Base-by-base conservation (phyloP, 1,140 invertebrate genomes). In the Heliconius melpomene region DNA sequence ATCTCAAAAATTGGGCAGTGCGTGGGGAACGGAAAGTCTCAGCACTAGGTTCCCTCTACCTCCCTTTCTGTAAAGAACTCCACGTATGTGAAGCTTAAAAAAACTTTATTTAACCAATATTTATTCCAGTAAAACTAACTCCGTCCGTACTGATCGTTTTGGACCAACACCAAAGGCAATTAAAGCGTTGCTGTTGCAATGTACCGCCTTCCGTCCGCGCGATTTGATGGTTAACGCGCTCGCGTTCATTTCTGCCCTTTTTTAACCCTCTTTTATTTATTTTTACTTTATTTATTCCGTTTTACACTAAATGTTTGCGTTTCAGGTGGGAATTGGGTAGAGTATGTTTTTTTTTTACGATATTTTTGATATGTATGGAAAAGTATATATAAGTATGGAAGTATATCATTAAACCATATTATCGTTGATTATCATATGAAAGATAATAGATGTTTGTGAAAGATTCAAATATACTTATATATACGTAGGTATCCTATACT, bases 141-240 rank as follows among this genome's bases (percentile, higher is more conserved):
- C 71, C 79, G 2, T 2, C 29, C 77, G 57, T 13, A 70, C 54
- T 57, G 75, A 52, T 74, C 57, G 57, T 78, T 80, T 85, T 85
- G 84, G 84, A 85, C 74, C 82, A 70, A 79, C 80, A 85, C 84
- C 84, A 85, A 46, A 85, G 80, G 79, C 84, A 85, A 85, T 85
- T 85, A 83, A 83, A 83, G 77, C 76, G 84, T 83, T 79, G 79
- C 84, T 78, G 79, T n/a, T 70, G 26, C 75, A 76, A 82, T 80
- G 73, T 79, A 80, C 57, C 74, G 75, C 75, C 70, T 77, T 82
- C 80, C 77, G 73, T 76, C 57, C 76, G 72, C 80, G 70, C 78
- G 78, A 79, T 83, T 83, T 85, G 84, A 85, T 76, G 79, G 57
- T 85, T 75, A 83, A 77, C 76, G 70, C 77, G 77, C 16, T 74